Percentiles rank a stretch among this genome's conserved stretches.
These are phyloP conservation scores for Hemaris fuciformis DNA, from an alignment of 2,888 invertebrate species.

Conservation along the genomic window DNA sequence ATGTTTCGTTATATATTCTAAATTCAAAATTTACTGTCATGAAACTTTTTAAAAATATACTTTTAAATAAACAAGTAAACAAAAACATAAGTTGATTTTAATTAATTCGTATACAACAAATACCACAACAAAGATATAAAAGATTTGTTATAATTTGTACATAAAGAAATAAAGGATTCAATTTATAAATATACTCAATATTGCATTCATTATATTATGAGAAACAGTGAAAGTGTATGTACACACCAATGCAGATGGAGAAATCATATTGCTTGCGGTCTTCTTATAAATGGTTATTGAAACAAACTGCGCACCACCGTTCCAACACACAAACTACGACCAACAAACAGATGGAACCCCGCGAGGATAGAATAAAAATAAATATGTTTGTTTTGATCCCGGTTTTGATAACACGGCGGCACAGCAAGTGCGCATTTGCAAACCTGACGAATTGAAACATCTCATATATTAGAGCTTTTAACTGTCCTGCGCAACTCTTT, in stretches of 20 bases:
- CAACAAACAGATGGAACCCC: constrained; percentile 26
- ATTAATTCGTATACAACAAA: not conserved
- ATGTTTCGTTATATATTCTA: not conserved
- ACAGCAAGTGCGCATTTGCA: constrained; percentile 25
- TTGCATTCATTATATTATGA: constrained; percentile 7
- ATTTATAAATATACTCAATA: not conserved
- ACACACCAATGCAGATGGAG: constrained; percentile 40
- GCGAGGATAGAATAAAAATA: constrained; percentile 30
- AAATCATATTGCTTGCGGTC: constrained; percentile 30
- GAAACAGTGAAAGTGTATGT: constrained; percentile 20
- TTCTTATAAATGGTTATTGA: constrained; percentile 18
- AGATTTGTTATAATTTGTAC: not conserved
- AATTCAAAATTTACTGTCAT: not conserved
- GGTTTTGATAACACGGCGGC: constrained; percentile 24
- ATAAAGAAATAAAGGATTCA: not conserved
- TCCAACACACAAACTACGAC: constrained; percentile 15
- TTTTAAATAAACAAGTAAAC: not conserved
- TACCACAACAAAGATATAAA: not conserved
- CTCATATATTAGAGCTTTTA: not conserved
- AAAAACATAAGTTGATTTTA: not conserved
- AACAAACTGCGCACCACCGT: constrained; percentile 32
- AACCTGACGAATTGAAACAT: constrained; percentile 14
- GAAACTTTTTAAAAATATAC: not conserved
- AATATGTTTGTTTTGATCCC: constrained; percentile 38
- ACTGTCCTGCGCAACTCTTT: constrained; percentile 10